Base-by-base conservation (phyloP, 2,113 vertebrate genomes). In the Pachyramphus minor region DNA sequence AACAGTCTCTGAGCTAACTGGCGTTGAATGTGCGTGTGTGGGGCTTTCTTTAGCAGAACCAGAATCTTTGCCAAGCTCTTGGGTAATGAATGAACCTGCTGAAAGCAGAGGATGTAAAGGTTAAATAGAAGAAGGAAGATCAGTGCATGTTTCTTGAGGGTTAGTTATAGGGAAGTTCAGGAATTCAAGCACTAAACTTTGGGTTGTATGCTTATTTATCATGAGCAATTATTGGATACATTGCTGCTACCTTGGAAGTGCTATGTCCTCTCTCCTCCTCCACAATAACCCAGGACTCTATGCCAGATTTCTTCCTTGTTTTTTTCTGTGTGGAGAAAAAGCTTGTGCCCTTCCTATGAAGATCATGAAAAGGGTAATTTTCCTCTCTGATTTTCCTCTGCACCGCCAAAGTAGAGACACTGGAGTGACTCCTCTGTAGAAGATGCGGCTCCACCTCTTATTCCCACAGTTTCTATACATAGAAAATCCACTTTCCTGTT, bases 51-150 rank as follows among this genome's bases (percentile, higher is more conserved):
- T 75, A 91, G 87, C 72, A 73, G 78, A 90, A 93, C 37, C 47
- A 50, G 84, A 90, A 41, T 83, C 90, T 68, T 53, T 87, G 59
- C 75, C 88, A 95, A 68, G 60, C 37, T 82, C 80, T 86, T 0
- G 8, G 35, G 42, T 95, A 59, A 62, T 85, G 89, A 91, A 95
- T 94, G 92, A 96, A 47, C 56, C 63, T 78, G 76, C 55, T 87
- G 58, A 44, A 84, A 82, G 84, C 30, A 79, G 49, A 80, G 39
- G 39, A 69, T 42, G 31, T 22, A 50, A 83, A 94, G 71, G 81
- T 84, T 93, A 84, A 64, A 66, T 12, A 52, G 59, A 56, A 71
- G 44, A 55, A 41, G 60, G 22, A 81, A 64, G 45, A 64, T 33
- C 33, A 41, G 47, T 77, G 45, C 1, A 0, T 60, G 64, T 52